These are phyloP conservation scores for Monopterus albus DNA, from an alignment of 2,113 vertebrate genomes.

Conservation along the genomic window DNA sequence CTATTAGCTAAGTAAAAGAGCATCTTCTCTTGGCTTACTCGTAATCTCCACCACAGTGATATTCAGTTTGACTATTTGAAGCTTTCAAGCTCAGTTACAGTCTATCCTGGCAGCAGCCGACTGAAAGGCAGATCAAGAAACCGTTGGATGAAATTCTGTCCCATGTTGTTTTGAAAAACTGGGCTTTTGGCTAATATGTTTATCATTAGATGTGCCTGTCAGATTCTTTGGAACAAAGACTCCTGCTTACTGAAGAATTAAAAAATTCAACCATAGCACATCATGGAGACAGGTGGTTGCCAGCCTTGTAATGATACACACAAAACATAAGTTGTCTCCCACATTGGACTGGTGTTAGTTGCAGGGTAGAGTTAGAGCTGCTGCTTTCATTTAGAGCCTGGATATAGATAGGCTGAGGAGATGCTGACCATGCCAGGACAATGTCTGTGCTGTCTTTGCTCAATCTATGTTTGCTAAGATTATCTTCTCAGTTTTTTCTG, in stretches of 20 bases:
- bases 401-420: neutral
- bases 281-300: constrained; percentile 45
- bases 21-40: constrained; percentile 25
- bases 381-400: constrained; percentile 22
- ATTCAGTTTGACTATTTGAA: constrained; percentile 39
- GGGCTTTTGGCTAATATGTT: constrained; percentile 64
- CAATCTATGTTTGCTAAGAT: constrained; percentile 20
- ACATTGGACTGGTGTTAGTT: constrained; percentile 46
- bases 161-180: constrained; percentile 54
- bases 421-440: constrained; percentile 10
- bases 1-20: neutral
- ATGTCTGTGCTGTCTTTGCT: constrained; percentile 5
- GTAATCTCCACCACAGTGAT: constrained; percentile 37
- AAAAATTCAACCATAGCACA: constrained; percentile 45
- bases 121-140: constrained; percentile 56
- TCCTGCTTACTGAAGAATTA: constrained; percentile 45
- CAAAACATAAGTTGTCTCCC: constrained; percentile 64
- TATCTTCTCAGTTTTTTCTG: constrained; percentile 15
- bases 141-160: constrained; percentile 53
- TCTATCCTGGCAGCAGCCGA: constrained; percentile 47
- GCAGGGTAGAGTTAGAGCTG: constrained; percentile 34
- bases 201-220: constrained; percentile 72
- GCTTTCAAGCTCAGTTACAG: constrained; percentile 40
- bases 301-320: constrained; percentile 56
- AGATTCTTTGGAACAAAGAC: constrained; percentile 65